These are phyloP conservation scores for Pelodiscus sinensis DNA, from an alignment of 2,113 vertebrate species.

Conservation along the genomic window DNA sequence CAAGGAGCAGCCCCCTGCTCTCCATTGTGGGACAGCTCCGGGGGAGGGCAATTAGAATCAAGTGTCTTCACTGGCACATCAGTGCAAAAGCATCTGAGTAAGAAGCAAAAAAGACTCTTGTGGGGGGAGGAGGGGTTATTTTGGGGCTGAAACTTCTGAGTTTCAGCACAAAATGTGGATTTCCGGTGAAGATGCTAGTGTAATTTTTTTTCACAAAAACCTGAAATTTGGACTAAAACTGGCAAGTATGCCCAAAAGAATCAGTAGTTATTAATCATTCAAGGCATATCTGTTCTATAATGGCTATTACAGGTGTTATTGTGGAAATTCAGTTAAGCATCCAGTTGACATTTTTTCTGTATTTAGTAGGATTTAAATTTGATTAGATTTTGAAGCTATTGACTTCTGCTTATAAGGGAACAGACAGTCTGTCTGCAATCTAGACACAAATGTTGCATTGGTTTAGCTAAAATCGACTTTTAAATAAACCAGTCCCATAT, in stretches of 20 bases:
- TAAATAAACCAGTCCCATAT: background rate
- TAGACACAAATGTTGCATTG: background rate
- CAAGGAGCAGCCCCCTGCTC: no score
- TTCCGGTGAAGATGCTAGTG: no score
- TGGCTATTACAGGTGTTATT: background rate
- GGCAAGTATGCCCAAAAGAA: background rate
- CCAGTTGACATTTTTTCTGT: background rate
- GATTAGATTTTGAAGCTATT: slow-evolving; percentile 2
- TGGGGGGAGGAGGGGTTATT: no score
- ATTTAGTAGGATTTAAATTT: slow-evolving; percentile 1
- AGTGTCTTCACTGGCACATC: no score
- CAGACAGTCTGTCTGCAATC: slow-evolving; percentile 8
- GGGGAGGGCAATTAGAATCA: no score
- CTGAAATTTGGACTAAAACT: no score
- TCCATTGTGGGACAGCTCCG: no score
- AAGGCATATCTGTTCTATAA: background rate
- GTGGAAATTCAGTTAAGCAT: slow-evolving; percentile 8
- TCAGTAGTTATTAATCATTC: background rate
- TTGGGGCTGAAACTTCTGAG: no score
- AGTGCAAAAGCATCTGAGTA: no score
- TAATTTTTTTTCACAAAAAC: no score
- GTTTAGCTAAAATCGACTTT: background rate
- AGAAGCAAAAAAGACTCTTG: no score
- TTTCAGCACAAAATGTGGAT: no score
- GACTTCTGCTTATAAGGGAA: background rate